Evolutionary conservation across 2,888 invertebrate genomes (phyloP).

Genomic region (Opisthograptis luteolata): DNA sequence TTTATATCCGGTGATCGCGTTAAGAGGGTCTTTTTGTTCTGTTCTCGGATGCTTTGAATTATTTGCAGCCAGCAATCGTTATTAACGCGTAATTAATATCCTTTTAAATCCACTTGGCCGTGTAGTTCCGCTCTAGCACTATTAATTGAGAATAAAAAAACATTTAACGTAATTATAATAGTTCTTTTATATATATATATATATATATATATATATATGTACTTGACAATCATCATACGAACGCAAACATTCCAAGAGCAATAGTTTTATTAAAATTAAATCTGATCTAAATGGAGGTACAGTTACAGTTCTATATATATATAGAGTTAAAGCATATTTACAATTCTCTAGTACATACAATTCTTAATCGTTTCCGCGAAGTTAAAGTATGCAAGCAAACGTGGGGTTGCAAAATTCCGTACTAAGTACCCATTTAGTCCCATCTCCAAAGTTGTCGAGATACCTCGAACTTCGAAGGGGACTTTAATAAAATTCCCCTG

Average conservation of each 20-base stretch:
- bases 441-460: slow-evolving; percentile 59
- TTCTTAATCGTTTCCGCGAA: slow-evolving; percentile 23
- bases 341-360: too few relatives aligned
- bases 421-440: slow-evolving; percentile 44
- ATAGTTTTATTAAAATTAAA: too few relatives aligned
- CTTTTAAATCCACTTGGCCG: not conserved
- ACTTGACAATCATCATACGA: too few relatives aligned
- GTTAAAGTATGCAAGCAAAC: slow-evolving; percentile 39
- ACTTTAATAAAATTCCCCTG: slow-evolving; percentile 65
- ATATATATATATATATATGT: too few relatives aligned
- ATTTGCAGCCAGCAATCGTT: not conserved
- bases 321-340: too few relatives aligned
- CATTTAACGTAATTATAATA: too few relatives aligned
- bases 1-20: slow-evolving; percentile 46
- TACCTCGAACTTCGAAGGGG: slow-evolving; percentile 55
- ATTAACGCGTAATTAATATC: not conserved
- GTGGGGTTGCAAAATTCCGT: slow-evolving; percentile 54
- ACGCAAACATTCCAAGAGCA: too few relatives aligned
- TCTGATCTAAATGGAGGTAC: too few relatives aligned
- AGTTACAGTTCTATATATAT: too few relatives aligned
- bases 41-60: not conserved
- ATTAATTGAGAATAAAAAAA: too few relatives aligned
- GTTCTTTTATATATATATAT: too few relatives aligned
- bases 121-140: too few relatives aligned
- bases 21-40: slow-evolving; percentile 1